A percentile compares a stretch with the other conserved stretches of the same genome.
Evolutionary conservation across 2,797 vertebrate genomes (phyloP).

Genomic region (Halcyon smyrnensis): DNA sequence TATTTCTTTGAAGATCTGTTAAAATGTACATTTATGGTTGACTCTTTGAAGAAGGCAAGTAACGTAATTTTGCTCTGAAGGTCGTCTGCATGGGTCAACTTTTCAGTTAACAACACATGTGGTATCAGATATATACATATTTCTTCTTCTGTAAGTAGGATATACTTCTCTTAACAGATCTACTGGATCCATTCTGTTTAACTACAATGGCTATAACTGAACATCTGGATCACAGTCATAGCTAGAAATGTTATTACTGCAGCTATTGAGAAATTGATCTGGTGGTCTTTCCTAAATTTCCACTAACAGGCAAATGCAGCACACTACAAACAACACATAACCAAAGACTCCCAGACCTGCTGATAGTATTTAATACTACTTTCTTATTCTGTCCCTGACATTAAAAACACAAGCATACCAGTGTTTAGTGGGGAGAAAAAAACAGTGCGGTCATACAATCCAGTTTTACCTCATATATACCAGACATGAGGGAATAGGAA

Average conservation of each 20-base stretch:
- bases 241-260: not conserved
- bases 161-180: not conserved
- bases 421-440: rapidly evolving
- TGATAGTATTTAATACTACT: not conserved
- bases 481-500: not conserved
- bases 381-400: not conserved
- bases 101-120: not conserved
- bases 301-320: not conserved
- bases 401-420: not conserved
- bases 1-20: not conserved
- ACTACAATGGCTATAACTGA: not conserved
- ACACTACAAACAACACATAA: not conserved
- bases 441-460: not conserved
- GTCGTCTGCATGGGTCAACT: rapidly evolving
- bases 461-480: not conserved
- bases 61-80: not conserved
- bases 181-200: not conserved
- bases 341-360: not conserved
- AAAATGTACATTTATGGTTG: not conserved
- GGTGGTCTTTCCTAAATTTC: not conserved
- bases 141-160: not conserved
- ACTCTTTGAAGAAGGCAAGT: not conserved
- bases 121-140: not conserved
- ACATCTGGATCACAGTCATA: not conserved
- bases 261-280: not conserved